Evolutionary conservation across 2,113 vertebrate genomes (phyloP).

Genomic region (Thalassarche chlororhynchos): DNA sequence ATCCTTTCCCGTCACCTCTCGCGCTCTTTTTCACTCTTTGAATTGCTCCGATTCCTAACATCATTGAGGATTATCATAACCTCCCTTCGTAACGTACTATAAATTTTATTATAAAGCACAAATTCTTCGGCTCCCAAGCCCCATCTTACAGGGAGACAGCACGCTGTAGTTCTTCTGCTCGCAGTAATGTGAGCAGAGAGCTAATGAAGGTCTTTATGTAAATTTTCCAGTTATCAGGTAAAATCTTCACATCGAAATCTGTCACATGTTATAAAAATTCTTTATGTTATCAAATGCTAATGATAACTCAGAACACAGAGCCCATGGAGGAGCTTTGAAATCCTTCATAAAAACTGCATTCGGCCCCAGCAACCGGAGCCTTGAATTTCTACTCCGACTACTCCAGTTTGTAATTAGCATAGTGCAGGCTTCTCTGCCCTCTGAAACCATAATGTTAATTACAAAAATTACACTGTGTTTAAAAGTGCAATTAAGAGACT

Average conservation of each 20-base stretch:
- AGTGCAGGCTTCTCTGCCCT: constrained; percentile 82
- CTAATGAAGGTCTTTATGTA: constrained; percentile 83
- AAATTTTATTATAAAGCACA: constrained; percentile 77
- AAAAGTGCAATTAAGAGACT: constrained; percentile 86
- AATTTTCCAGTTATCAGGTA: constrained; percentile 81
- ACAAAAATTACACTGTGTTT: constrained; percentile 88
- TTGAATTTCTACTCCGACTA: constrained; percentile 73
- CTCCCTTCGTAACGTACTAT: constrained; percentile 64
- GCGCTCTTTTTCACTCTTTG: constrained; percentile 38
- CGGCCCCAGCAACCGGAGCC: constrained; percentile 68
- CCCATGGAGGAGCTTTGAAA: constrained; percentile 80
- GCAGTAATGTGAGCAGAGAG: constrained; percentile 73
- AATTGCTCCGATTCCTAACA: constrained; percentile 73
- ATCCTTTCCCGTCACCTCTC: constrained; percentile 36
- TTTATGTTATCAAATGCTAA: constrained; percentile 83
- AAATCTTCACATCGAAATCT: constrained; percentile 78
- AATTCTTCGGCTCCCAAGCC: constrained; percentile 71
- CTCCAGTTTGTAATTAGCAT: constrained; percentile 81
- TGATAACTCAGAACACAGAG: constrained; percentile 78
- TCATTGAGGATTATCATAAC: constrained; percentile 76
- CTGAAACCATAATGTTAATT: constrained; percentile 87
- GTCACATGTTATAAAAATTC: constrained; percentile 82
- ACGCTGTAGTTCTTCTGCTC: constrained; percentile 59
- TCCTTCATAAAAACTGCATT: constrained; percentile 80
- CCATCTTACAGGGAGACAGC: constrained; percentile 64